Evolutionary conservation across 1,140 invertebrate genomes (phyloP), one percentile per base, ranked within the genome.

Genomic region (Hypsibius dujardini): DNA sequence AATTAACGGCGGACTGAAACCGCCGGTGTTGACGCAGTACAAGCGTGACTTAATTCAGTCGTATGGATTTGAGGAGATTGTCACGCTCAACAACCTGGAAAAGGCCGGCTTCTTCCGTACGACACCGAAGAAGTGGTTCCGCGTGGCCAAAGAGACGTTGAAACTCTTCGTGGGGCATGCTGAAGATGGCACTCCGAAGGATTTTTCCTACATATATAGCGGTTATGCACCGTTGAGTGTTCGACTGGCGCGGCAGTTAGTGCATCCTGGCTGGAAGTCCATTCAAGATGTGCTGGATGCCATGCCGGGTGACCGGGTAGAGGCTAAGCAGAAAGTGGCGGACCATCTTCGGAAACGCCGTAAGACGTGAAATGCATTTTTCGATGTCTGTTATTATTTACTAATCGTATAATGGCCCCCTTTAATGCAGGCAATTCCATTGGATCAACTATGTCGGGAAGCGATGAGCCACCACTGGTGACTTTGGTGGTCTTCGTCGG

Each of bases 401-500:
- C 12, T 15, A 15, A 15, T 12, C 12, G 12, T 67, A 67, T 12
- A 56, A 12, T 56, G 7, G 7, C 50, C 7, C n/a, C n/a, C n/a
- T 56, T 56, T 56, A 12, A 12, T 56, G 7, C 50, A 70, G 47
- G 71, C 1, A 75, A 72, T 71, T 75, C 74, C 1, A 70, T 46
- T 47, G 47, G 70, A 28, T 74, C 74, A 7, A 59, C 70, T 0
- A 14, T 59, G 28, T 73, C 72, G 46, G 45, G 42, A 60, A 78
- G 74, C 70, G 67, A 70, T 1, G 77, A 77, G 28, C 81, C 82
- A 47, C 79, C 80, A 74, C 81, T 79, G 76, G 86, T 92, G 1
- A 87, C 93, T n/a, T 78, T 97, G 2, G 90, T 97, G 0, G 92
- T 95, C 77, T 95, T 96, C 77, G 86, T 97, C 42, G 94, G 95